Evolutionary conservation across 2,113 vertebrate species (phyloP), one percentile per base, ranked within the genome.

Genomic region (Sebastes fasciatus): DNA sequence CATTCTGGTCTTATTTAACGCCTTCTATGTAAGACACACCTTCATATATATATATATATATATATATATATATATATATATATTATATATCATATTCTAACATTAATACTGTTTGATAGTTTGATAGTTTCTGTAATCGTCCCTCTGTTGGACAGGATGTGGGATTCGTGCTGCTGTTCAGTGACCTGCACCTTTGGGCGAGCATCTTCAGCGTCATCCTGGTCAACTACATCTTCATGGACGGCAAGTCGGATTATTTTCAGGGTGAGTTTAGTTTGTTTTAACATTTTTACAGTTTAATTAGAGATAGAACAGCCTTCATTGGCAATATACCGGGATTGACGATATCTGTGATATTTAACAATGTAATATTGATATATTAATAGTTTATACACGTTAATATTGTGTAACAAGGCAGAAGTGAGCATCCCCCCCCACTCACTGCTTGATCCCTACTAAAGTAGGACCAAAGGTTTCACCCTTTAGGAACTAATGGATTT

Each of bases 191-290:
- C 0, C 91, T 96, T 74, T 96, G 96, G 3, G 95, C 96, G 92
- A 96, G 96, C 82, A 97, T 98, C 89, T 98, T 98, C 92, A 97
- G 97, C 2, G 96, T 95, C 72, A 94, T 96, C 43, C 85, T 97
- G 2, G 96, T 96, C 79, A 97, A 96, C 89, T 96, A 96, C 85
- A 96, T 96, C 89, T 97, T 96, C 86, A 97, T 97, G 96, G 96
- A 96, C 1, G 97, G 97, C 74, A 97, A 97, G 90, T 97, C 95
- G 0, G 97, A 97, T 90, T 98, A 96, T 74, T 97, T 97, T 90
- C 96, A 97, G 87, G 97, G 97, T 97, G 88, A 85, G 51, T 60
- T 42, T 21, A 1, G 1, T 65, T 4, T 42, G 4, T 65, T 54
- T 26, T 52, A 13, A 3, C 48, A n/a, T 45, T 68, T 23, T 55